phyloP scores from a whole-genome alignment of 2,888 invertebrate genomes.

The Hypena proboscidalis region DNA sequence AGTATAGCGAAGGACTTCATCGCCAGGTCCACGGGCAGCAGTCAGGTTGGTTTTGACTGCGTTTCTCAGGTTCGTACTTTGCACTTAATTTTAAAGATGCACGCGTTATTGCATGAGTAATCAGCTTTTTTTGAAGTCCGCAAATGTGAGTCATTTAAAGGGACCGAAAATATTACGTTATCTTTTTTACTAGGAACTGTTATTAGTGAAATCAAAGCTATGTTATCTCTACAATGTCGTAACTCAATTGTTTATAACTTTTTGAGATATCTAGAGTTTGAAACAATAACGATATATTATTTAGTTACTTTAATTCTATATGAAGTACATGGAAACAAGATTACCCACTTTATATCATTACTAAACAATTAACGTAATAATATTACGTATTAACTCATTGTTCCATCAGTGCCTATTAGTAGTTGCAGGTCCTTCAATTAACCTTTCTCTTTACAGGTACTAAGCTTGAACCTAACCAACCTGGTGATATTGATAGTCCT shows the following conservation, averaged over 20 bases:
- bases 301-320: not conserved
- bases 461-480: constrained; percentile 93
- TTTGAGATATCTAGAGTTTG: no score
- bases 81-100: constrained; percentile 62
- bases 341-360: no score
- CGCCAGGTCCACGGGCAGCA: constrained; percentile 88
- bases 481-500: constrained; percentile 91
- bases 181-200: constrained; percentile 1
- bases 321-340: no score
- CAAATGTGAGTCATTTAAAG: constrained; percentile 24
- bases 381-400: no score
- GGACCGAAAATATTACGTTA: constrained; percentile 25
- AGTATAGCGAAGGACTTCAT: constrained; percentile 88
- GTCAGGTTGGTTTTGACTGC: constrained; percentile 88
- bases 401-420: no score
- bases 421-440: no score
- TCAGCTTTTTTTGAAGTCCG: constrained; percentile 34
- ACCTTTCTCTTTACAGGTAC: constrained; percentile 79
- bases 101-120: constrained; percentile 62
- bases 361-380: no score
- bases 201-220: no score
- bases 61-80: constrained; percentile 79
- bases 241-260: no score
- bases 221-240: no score
- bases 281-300: no score